Base-by-base conservation (phyloP, 2,797 vertebrate genomes). In the Brotula barbata region DNA sequence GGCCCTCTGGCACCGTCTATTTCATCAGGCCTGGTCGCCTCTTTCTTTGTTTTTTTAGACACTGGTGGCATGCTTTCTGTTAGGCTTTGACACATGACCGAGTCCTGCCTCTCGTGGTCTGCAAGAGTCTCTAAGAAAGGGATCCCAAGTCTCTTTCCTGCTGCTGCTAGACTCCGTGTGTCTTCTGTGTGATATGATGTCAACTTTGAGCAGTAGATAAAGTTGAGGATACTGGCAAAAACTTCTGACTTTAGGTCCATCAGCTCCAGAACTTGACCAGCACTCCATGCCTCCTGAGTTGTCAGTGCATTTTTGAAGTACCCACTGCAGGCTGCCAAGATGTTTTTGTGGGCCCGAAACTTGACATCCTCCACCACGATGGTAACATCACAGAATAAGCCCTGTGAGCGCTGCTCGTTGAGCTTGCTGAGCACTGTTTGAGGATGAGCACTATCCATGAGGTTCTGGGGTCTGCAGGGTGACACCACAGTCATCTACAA, bases 341-440 rank as follows among this genome's bases (percentile, higher is more conserved):
- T 92, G 83, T 99, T 99, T 82, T 93, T 95, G 71, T 99, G 97
- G 54, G 97, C 97, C 77, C 92, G 95, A 84, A 99, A 99, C 85
- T 99, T 99, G 44, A 96, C 96, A 62, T 99, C 97, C 83, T 97
- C 97, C 82, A 99, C 97, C 17, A 99, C 96, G 56, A 99, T 95
- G 51, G 96, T 98, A 56, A 99, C 94, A 54, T 99, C 97, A 20
- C 97, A 99, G 76, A 98, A 93, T 74, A 97, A 92, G 64, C 96
- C 97, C 55, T 93, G 92, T 28, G 93, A 95, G 39, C 96, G 96
- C 77, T 99, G 97, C 75, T 99, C 97, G 10, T 97, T 97, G 75
- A 99, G 90, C 84, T 92, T 93, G 79, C 92, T 93, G 33, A 99
- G 96, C 47, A 99, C 92, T 1, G 90, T 90, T 68, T 93, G 92